These are phyloP conservation scores for Salvelinus sp. DNA, from an alignment of 2,113 vertebrate species.

Conservation along the genomic window DNA sequence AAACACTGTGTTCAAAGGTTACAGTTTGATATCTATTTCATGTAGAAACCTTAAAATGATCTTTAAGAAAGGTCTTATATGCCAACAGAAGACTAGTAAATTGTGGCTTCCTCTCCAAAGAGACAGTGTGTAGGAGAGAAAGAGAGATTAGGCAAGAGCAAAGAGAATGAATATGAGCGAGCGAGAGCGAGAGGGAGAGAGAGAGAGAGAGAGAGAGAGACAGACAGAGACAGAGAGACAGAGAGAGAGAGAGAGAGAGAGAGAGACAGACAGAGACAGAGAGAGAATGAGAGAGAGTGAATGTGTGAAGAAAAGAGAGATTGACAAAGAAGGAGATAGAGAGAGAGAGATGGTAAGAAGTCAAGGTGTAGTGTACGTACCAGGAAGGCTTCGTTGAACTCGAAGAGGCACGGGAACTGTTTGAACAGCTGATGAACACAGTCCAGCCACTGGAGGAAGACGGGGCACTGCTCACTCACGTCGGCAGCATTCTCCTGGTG, in stretches of 20 bases:
- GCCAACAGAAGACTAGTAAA: too few species aligned
- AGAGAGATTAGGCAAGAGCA: too few species aligned
- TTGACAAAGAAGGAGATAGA: not conserved
- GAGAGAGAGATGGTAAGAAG: not conserved
- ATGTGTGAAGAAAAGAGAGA: not conserved
- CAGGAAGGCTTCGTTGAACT: conserved; percentile 97
- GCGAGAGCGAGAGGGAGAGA: too few species aligned
- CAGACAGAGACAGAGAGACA: fast-evolving
- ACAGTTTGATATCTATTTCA: too few species aligned
- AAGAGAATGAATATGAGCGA: too few species aligned
- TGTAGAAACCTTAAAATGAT: too few species aligned
- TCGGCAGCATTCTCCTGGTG: conserved; percentile 95
- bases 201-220: too few species aligned
- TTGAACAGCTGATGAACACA: conserved; percentile 95
- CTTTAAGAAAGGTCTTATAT: too few species aligned
- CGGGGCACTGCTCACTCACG: conserved; percentile 94
- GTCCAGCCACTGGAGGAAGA: conserved; percentile 98
- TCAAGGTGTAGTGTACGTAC: conserved; percentile 67
- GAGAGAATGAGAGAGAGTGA: not conserved
- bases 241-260: not conserved
- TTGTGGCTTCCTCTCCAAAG: too few species aligned
- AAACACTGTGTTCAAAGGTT: too few species aligned
- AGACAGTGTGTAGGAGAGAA: too few species aligned
- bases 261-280: not conserved
- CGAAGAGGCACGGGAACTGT: conserved; percentile 97